Conservation (phyloP, 2,113 vertebrate genomes). For the Cercocebus atys region DNA sequence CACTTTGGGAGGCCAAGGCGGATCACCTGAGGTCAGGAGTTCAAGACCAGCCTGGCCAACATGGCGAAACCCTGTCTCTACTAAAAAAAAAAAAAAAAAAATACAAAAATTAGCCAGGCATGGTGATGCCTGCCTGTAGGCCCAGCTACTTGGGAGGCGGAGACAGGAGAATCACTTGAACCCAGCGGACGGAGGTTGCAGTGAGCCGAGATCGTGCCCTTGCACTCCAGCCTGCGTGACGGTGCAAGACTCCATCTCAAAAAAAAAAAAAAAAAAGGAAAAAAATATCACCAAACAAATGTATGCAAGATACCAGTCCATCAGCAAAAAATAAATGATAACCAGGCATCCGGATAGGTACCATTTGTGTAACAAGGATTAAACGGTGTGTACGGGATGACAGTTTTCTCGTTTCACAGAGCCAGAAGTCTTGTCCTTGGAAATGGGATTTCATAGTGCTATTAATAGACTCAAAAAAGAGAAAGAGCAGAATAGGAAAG, state of each 20-base stretch:
- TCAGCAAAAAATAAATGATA: rapidly evolving
- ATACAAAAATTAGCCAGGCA: no score
- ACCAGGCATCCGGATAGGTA: rapidly evolving
- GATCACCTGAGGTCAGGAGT: no score
- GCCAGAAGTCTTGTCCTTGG: no score
- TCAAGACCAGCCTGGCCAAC: no score
- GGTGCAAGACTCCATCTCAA: background rate
- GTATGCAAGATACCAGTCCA: background rate
- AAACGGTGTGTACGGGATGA: background rate
- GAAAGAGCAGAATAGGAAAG: background rate
- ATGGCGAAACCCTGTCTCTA: no score
- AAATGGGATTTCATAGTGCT: background rate
- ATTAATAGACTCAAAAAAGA: background rate
- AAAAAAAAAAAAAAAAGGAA: no score
- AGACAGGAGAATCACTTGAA: no score
- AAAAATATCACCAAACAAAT: background rate
- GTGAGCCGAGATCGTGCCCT: background rate
- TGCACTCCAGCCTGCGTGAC: background rate
- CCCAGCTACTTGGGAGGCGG: no score
- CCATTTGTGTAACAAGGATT: background rate
- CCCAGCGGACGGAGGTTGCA: background rate
- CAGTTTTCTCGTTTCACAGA: rapidly evolving
- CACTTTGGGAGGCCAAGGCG: no score
- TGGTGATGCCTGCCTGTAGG: no score
- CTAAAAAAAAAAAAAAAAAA: no score